These are phyloP conservation scores for Tautogolabrus adspersus DNA, from an alignment of 2,113 vertebrate genomes.

Conservation along the genomic window DNA sequence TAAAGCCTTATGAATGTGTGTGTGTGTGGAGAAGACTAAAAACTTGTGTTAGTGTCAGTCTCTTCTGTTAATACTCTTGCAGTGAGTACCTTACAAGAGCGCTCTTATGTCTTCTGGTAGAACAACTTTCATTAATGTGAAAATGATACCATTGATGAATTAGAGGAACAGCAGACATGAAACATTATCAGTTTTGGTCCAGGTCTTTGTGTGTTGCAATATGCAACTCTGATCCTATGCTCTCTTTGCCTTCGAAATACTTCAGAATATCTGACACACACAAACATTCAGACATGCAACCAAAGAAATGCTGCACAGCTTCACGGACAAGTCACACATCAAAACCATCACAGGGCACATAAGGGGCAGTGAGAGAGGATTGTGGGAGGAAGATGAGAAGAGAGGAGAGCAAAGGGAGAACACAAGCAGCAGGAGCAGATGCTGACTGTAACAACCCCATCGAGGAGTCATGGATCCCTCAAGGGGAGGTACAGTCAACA, in stretches of 20 bases:
- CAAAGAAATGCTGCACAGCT: not conserved
- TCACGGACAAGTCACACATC: constrained; percentile 17
- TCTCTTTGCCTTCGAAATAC: not conserved
- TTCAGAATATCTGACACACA: not conserved
- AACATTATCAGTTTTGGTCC: too few relatives aligned
- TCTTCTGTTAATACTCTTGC: too few relatives aligned
- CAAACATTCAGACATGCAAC: not conserved
- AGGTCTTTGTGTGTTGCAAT: not conserved
- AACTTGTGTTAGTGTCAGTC: too few relatives aligned
- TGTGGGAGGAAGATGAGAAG: constrained; percentile 26
- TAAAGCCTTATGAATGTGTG: too few relatives aligned
- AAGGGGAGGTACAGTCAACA: not conserved
- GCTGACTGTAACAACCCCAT: constrained; percentile 1
- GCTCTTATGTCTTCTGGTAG: too few relatives aligned
- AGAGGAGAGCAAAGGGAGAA: constrained; percentile 4
- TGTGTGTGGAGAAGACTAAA: too few relatives aligned
- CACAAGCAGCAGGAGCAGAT: constrained; percentile 11
- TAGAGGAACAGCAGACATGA: too few relatives aligned
- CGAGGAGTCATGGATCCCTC: not conserved
- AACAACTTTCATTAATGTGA: too few relatives aligned
- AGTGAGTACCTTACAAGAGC: too few relatives aligned
- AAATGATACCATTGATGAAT: too few relatives aligned
- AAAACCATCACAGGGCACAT: constrained; percentile 12
- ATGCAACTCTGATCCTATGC: not conserved
- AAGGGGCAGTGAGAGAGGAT: constrained; percentile 17